Conservation (phyloP, 2,888 invertebrate species). For the Sphaeridia pumilis region DNA sequence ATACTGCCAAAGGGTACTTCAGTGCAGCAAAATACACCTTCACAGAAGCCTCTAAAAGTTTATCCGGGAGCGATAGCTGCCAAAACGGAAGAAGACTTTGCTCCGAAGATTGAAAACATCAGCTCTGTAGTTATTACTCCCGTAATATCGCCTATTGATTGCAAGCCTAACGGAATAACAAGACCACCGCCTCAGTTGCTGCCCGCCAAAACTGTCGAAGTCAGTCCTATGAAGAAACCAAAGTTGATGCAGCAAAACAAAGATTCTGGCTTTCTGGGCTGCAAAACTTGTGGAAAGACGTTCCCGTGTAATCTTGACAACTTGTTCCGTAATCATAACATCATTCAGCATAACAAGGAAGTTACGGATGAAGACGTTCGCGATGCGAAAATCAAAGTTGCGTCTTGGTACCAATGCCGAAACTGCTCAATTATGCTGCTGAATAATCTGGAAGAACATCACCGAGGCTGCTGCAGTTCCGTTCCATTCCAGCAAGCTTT, state of each 20-base stretch:
- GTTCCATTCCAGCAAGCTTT: conserved; percentile 12
- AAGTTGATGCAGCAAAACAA: background rate
- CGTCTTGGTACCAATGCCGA: conserved; percentile 16
- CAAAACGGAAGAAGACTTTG: conserved; percentile 13
- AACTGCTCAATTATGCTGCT: conserved; percentile 11
- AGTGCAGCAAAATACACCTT: background rate
- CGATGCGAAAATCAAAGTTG: conserved; percentile 9
- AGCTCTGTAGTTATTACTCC: conserved; percentile 8
- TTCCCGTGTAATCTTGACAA: conserved; percentile 15
- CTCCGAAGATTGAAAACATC: conserved; percentile 10
- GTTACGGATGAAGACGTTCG: conserved; percentile 12
- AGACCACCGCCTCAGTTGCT: conserved; percentile 1
- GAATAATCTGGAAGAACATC: conserved; percentile 16
- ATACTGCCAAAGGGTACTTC: background rate
- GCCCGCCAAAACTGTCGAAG: background rate
- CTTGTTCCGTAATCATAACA: conserved; percentile 18
- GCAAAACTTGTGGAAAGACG: conserved; percentile 14
- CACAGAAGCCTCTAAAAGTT: background rate
- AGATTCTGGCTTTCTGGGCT: conserved; percentile 13
- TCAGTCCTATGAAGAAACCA: background rate
- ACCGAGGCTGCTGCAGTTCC: conserved; percentile 10
- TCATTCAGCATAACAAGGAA: conserved; percentile 17
- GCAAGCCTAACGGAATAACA: conserved; percentile 1
- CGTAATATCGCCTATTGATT: background rate
- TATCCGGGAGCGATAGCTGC: background rate